Evolutionary conservation across 2,888 invertebrate species (phyloP), one percentile per base, ranked within the genome.

Genomic region (Phortica magna): DNA sequence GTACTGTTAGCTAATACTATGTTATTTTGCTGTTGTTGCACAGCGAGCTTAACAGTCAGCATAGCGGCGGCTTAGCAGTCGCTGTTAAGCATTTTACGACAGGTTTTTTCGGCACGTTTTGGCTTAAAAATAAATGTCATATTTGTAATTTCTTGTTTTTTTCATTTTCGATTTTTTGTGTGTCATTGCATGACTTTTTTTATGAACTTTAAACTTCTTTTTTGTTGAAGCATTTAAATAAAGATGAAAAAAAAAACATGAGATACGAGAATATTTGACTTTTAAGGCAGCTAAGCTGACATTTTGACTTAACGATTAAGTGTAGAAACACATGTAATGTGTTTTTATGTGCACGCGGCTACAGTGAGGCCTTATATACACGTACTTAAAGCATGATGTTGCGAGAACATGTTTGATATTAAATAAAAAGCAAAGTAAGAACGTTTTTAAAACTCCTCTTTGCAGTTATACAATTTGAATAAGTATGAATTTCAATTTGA

Each of bases 201-300:
- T 68, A 6, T 48, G 48, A 68, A 68, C 68, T 68, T 68, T 43
- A 68, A 68, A 68, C 43, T 68, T 68, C 43, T 67, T 67, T n/a
- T 7, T 14, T 48, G 48, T 14, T 48, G 48, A 22, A 61, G 10
- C n/a, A 61, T 61, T 61, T 61, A 61, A 22, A 17, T 19, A 43
- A 48, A 43, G 17, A 17, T 68, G 48, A 17, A 43, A 10, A 17
- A 68, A 68, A 22, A 64, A 7, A 31, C 39, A 39, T 39, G 39
- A 41, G 65, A 65, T 65, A 43, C 12, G n/a, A 2, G 43, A 68
- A 68, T 43, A 68, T 68, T 68, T 68, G 68, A 19, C 43, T 48
- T 48, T 59, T 43, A 68, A 68, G 12, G 41, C 41, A 17, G 41
- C 42, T 43, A 43, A 68, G 43, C 19, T 68, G 64, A 31, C 64